Evolutionary conservation across 2,113 vertebrate species (phyloP), one percentile per base, ranked within the genome.

Genomic region (Tricholaema leucomelas): DNA sequence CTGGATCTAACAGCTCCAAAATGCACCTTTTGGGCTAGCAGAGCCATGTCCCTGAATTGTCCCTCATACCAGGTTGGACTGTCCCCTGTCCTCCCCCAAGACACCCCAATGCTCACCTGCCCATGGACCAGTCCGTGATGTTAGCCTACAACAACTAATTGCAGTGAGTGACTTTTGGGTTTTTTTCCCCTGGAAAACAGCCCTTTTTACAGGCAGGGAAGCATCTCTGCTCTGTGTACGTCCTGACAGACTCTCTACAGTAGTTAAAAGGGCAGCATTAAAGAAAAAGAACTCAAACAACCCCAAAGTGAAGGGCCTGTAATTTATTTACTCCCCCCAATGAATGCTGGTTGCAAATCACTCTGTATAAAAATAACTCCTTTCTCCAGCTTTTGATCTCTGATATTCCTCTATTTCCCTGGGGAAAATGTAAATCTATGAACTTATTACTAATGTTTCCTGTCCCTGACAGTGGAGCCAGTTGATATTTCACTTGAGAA

Each of bases 391-490:
- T 95, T 97, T 97, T 97, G 97, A 97, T 97, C 95, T 97, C 84
- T 72, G 90, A 96, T 97, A 97, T 96, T 97, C 95, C 94, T 96
- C 93, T 67, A 84, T 94, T 97, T 97, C 97, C 96, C 96, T 95
- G 90, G 97, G 95, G 97, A 96, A 97, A 97, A 97, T 96, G 97
- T 97, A 96, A 96, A 97, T 97, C 97, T 97, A 96, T 96, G 96
- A 97, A 97, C 96, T 96, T 97, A 97, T 97, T 97, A 97, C 97
- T 97, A 97, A 97, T 97, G 97, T 97, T 97, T 97, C 97, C 97
- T 97, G 97, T 96, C 92, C 83, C 91, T 97, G 97, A 97, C 97
- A 97, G 95, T 97, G 97, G 97, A 97, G 97, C 97, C 97, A 97
- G 97, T 97, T 95, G 97, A 97, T 97, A 97, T 96, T 97, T 97